Base-by-base conservation (phyloP, 2,888 invertebrate species). In the Smittia sp. region DNA sequence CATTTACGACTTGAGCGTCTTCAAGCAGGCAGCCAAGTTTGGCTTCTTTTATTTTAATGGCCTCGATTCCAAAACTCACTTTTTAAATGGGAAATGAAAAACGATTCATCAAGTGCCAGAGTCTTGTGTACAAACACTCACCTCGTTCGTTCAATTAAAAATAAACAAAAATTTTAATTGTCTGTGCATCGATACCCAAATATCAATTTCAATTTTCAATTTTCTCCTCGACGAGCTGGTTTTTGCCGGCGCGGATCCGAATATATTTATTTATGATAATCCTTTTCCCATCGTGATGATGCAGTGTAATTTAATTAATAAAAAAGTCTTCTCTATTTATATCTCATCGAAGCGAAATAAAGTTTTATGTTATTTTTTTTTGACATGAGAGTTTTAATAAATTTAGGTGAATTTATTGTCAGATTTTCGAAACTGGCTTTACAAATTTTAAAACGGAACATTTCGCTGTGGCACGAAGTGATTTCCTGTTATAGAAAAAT, bases 241-340 rank as follows among this genome's bases (percentile, higher is more conserved):
- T 46, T 46, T 58, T 18, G 18, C 58, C 32, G 32, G 4, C 32
- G 32, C 32, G 4, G 58, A 7, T 7, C 7, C 18, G 20, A 25
- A 24, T 69, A 52, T 69, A 69, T 69, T 69, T 69, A 69, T 69
- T 24, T 52, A 69, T 69, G 69, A 54, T 69, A 69, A 69, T 69
- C 69, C 52, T 25, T 52, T 52, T 69, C 18, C 52, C 27, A 39
- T 11, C 18, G 18, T 38, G 38, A 22, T 27, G 24, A 41, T 66
- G 67, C 46, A 46, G 41, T 69, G 69, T 69, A 69, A 69, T 69
- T 69, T 69, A 69, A 69, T 69, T 69, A 69, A 69, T 69, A 69
- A 69, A 69, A 69, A 69, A 69, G 22, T n/a, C 32, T 32, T 32
- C 22, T 18, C 58, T 18, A 20, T 58, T 58, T 58, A 20, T 11